These are phyloP conservation scores for Myanophis thanlyinensis DNA, from an alignment of 2,113 vertebrate species.

Conservation along the genomic window DNA sequence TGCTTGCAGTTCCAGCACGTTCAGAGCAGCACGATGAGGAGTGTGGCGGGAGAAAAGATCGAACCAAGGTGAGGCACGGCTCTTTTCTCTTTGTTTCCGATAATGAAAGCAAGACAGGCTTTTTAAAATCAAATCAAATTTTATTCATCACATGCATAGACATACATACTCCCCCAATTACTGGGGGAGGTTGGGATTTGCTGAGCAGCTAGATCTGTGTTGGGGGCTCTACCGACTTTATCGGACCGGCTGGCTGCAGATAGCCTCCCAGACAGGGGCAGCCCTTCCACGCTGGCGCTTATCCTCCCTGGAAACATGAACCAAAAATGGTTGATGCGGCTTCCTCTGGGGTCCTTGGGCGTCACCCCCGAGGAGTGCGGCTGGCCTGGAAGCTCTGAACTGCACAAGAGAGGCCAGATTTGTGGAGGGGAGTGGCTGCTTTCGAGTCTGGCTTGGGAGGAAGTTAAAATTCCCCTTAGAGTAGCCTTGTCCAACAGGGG, in stretches of 20 bases:
- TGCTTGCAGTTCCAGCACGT: constrained; percentile 89
- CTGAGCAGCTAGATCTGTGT: neutral
- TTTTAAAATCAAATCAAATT: too few species aligned
- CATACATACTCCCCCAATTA: too few species aligned
- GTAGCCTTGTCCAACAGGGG: neutral
- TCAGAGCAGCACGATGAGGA: constrained; percentile 93
- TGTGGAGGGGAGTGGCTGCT: neutral
- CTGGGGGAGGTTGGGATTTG: neutral
- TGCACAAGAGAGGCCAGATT: neutral
- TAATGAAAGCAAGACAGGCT: neutral
- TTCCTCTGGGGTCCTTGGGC: neutral
- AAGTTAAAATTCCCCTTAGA: neutral
- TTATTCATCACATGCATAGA: too few species aligned
- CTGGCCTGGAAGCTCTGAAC: neutral
- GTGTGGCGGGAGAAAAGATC: constrained; percentile 81
- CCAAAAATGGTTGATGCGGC: neutral
- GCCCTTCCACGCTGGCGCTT: neutral
- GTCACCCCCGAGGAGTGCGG: neutral
- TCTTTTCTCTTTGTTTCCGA: neutral
- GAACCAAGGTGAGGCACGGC: constrained; percentile 83
- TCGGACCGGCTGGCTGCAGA: neutral
- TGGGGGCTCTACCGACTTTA: neutral
- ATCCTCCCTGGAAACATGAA: neutral
- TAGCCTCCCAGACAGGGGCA: neutral
- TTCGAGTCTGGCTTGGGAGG: neutral